Evolutionary conservation across 2,113 vertebrate species (phyloP), one percentile per base, ranked within the genome.

Genomic region (Axis porcinus): DNA sequence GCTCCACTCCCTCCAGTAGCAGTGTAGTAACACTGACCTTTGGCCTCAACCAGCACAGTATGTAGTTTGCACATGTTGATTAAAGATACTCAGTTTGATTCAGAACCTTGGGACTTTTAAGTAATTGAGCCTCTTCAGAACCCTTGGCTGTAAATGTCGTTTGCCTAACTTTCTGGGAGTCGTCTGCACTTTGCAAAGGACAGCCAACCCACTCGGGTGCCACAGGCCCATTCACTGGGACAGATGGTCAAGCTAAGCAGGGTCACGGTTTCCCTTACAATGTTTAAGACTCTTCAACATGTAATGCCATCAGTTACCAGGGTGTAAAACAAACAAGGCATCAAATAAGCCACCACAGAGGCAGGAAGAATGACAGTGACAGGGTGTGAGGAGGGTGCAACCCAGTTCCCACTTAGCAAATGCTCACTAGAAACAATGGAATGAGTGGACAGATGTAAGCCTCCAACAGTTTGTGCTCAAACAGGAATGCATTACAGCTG

Each of bases 31-130:
- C 74, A 17, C 21, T 97, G 97, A 88, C 96, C 96, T 88, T 93
- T 86, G 94, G 97, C 97, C 97, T 97, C 94, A 6, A 30, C 97
- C 97, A 92, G 86, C 92, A 95, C 8, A 97, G 93, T 58, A 50
- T 55, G 25, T 87, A 6, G 52, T 95, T 86, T 57, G 28, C 45
- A 8, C 79, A 86, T 0, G 40, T 89, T 70, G 64, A 36, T 21
- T 36, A 21, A 70, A 36, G 64, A 36, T 23, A 67, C 17, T 67
- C 8, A 5, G 64, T 36, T 70, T 70, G n/a, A 36, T 14, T 93
- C 86, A 86, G 94, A 94, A 95, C 90, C 28, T 11, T 40, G 7
- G 89, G 60, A 14, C n/a, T 62, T 89, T 14, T 30, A 27, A 33
- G 9, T 52, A 45, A n/a, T 4, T 45, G 14, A 19, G 23, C 83